These are phyloP conservation scores for Thalassaphorura encarpata DNA, from an alignment of 1,140 invertebrate species.

Conservation along the genomic window DNA sequence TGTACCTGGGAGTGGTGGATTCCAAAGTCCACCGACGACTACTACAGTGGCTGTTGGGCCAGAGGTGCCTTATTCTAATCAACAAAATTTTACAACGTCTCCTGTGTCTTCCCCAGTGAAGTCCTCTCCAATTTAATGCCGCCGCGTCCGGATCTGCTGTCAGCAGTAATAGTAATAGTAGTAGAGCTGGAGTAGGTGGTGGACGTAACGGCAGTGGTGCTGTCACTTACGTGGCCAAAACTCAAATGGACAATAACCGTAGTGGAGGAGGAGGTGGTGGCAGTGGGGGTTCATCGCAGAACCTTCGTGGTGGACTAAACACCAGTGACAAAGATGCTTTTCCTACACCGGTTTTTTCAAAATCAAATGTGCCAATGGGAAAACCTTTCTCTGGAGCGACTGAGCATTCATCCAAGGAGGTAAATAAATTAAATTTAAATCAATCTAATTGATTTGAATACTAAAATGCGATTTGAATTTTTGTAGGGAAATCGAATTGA, in stretches of 20 bases:
- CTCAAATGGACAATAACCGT: slow-evolving; percentile 25
- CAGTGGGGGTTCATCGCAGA: not conserved
- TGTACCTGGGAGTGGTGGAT: slow-evolving; percentile 21
- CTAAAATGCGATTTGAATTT: slow-evolving; percentile 9
- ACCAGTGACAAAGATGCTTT: slow-evolving; percentile 30
- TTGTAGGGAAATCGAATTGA: not conserved
- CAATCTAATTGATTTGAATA: not conserved
- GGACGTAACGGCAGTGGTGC: not conserved
- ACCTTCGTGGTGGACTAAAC: slow-evolving; percentile 12
- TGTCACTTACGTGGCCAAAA: slow-evolving; percentile 26
- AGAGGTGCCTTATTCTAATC: slow-evolving; percentile 27
- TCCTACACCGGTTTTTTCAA: slow-evolving; percentile 22
- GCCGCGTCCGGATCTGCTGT: slow-evolving; percentile 7
- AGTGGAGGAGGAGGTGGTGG: slow-evolving; percentile 12
- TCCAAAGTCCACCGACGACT: slow-evolving; percentile 17
- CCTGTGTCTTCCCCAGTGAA: slow-evolving; percentile 19
- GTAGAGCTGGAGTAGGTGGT: not conserved
- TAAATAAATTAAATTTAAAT: not conserved
- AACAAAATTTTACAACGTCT: slow-evolving; percentile 15
- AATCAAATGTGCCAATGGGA: slow-evolving; percentile 25
- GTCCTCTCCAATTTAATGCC: slow-evolving; percentile 8
- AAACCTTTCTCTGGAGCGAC: slow-evolving; percentile 25
- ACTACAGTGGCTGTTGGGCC: slow-evolving; percentile 19
- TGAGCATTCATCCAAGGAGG: slow-evolving; percentile 26
- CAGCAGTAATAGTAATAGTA: not conserved